Evolutionary conservation across 2,113 vertebrate genomes (phyloP).

Genomic region (Cavia porcellus): DNA sequence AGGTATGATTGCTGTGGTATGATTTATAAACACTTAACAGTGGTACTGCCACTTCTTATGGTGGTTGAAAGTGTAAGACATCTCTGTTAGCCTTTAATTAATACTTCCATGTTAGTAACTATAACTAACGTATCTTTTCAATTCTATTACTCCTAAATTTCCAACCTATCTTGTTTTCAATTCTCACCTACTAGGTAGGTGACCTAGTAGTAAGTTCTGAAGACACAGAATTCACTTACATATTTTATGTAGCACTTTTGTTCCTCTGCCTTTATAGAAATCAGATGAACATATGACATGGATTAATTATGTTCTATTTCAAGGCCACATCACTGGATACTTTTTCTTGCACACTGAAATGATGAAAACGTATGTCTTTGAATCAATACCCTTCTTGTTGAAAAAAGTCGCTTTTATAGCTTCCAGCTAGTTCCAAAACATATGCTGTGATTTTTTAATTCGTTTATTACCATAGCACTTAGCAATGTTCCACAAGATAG

Average conservation of each 20-base stretch:
- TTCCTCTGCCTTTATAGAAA: neutral
- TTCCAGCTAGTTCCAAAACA: constrained; percentile 70
- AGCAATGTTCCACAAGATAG: constrained; percentile 64
- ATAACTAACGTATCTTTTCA: neutral
- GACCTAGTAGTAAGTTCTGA: neutral
- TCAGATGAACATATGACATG: neutral
- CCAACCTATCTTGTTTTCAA: neutral
- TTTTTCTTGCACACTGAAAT: constrained; percentile 47
- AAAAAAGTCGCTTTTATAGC: constrained; percentile 61
- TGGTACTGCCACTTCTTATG: neutral
- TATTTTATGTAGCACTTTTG: neutral
- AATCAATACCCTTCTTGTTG: constrained; percentile 43
- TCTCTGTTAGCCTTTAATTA: neutral
- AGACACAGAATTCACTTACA: neutral
- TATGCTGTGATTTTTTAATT: constrained; percentile 77
- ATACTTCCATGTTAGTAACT: neutral
- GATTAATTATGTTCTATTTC: constrained; percentile 1
- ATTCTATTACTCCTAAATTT: neutral
- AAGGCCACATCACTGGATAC: neutral
- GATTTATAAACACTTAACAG: constrained; percentile 16
- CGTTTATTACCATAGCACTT: constrained; percentile 67
- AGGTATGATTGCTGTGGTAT: too few relatives aligned
- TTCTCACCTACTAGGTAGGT: neutral
- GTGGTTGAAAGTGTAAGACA: neutral
- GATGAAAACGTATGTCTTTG: constrained; percentile 46